Conservation (phyloP, 2,113 vertebrate species). For the Brachyistius frenatus region DNA sequence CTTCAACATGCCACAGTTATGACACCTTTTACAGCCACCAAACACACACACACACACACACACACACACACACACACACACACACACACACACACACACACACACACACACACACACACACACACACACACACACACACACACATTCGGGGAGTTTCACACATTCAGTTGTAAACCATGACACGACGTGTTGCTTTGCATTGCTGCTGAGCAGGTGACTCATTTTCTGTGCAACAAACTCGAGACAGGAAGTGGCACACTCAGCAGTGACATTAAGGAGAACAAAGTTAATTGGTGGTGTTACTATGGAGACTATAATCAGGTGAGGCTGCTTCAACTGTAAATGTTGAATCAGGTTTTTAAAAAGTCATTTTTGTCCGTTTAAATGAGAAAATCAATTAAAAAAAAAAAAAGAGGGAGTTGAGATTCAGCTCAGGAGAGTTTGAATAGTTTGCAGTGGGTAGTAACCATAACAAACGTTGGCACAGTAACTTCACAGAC, state of each 20-base stretch:
- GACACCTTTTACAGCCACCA: conserved; percentile 13
- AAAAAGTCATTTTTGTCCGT: background rate
- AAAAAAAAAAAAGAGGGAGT: background rate
- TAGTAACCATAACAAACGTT: conserved; percentile 38
- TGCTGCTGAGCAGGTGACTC: conserved; percentile 55
- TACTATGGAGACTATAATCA: conserved; percentile 4
- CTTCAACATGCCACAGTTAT: conserved; percentile 10
- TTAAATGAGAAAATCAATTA: background rate
- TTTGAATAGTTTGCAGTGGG: conserved; percentile 8
- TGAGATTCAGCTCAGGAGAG: background rate
- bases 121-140: background rate
- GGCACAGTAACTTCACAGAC: conserved; percentile 35
- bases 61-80: background rate
- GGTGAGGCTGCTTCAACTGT: background rate
- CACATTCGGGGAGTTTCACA: conserved; percentile 28
- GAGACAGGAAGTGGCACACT: conserved; percentile 66
- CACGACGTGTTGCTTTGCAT: conserved; percentile 44
- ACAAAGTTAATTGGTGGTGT: conserved; percentile 11
- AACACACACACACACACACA: background rate
- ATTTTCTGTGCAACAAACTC: conserved; percentile 32
- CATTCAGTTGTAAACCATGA: conserved; percentile 39
- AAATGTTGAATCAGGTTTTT: background rate
- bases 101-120: background rate
- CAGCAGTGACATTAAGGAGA: conserved; percentile 14
- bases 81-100: too few relatives aligned